Base-by-base conservation (phyloP, 2,888 invertebrate species). In the Labia minor region DNA sequence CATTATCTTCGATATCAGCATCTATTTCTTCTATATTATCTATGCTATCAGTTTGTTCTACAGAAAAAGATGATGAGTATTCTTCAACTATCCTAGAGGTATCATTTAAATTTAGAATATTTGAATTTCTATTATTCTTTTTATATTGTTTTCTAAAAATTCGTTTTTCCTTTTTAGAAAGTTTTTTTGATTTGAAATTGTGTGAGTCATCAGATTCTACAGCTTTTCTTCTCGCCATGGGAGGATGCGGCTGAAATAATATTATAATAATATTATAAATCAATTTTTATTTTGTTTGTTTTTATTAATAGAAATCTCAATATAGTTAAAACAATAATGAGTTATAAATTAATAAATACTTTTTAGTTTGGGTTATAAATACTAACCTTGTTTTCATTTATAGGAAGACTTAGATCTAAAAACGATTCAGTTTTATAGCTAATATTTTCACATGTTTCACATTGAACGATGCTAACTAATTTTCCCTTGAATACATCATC, bases 401-500 rank as follows among this genome's bases (percentile, higher is more conserved):
- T 89, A 0, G 97, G 95, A 69, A 99, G 82, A 69, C 96, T 96
- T 71, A 99, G 83, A 78, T 99, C 98, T 66, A 97, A 82, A 78
- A 99, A 98, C 74, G 90, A 89, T 77, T 98, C 98, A 66, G 89
- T 89, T 14, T 92, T 84, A 74, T 91, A 89, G 0, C 95, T 95
- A 11, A 89, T 86, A 78, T 92, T 87, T 69, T 86, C 83, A 76
- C 98, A 98, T 70, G 92, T 91, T 73, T 92, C 88, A 76, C 97
- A 98, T 68, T 90, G 87, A 49, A 93, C 79, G 0, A 90, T 92
- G 26, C 95, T 96, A 1, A 96, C 90, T 14, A 97, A 82, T 74
- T 90, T 87, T 0, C 98, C 98, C 21, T 95, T 89, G 81, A 98
- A 99, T 65, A 98, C 88, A 76, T 89, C 89, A 77, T 98, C 97